Evolutionary conservation across 2,888 invertebrate species (phyloP).

Genomic region (Cryptosula pallasiana): DNA sequence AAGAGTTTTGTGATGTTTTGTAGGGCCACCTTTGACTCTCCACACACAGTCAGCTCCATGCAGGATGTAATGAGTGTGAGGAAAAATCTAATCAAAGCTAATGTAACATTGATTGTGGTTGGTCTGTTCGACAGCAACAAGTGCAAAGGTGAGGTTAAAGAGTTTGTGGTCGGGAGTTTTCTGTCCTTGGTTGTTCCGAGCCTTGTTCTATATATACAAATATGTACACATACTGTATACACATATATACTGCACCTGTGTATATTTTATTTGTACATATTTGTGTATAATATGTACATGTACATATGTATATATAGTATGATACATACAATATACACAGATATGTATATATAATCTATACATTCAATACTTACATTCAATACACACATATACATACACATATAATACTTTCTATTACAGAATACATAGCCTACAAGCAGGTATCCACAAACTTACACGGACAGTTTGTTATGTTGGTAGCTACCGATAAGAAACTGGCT

Average conservation of each 20-base stretch:
- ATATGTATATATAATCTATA: too few relatives aligned
- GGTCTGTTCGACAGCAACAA: background rate
- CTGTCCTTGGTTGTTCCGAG: too few relatives aligned
- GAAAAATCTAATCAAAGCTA: background rate
- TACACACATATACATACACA: too few relatives aligned
- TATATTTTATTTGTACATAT: too few relatives aligned
- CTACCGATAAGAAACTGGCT: conserved; percentile 27
- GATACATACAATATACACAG: too few relatives aligned
- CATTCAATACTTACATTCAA: too few relatives aligned
- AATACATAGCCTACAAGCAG: conserved; percentile 30
- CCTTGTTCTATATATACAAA: too few relatives aligned
- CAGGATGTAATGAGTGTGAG: background rate
- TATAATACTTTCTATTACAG: conserved; percentile 28
- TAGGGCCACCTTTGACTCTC: background rate
- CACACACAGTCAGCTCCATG: background rate
- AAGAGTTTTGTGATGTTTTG: background rate
- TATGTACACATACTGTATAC: too few relatives aligned
- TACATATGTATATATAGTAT: too few relatives aligned
- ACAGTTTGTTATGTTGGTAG: conserved; percentile 32
- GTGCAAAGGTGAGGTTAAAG: background rate
- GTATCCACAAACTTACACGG: conserved; percentile 30
- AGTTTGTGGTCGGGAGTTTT: too few relatives aligned
- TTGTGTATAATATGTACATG: too few relatives aligned
- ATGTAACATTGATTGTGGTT: background rate
- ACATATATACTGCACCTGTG: too few relatives aligned